These are phyloP conservation scores for Alosa alosa DNA, from an alignment of 2,113 vertebrate genomes.

Conservation along the genomic window DNA sequence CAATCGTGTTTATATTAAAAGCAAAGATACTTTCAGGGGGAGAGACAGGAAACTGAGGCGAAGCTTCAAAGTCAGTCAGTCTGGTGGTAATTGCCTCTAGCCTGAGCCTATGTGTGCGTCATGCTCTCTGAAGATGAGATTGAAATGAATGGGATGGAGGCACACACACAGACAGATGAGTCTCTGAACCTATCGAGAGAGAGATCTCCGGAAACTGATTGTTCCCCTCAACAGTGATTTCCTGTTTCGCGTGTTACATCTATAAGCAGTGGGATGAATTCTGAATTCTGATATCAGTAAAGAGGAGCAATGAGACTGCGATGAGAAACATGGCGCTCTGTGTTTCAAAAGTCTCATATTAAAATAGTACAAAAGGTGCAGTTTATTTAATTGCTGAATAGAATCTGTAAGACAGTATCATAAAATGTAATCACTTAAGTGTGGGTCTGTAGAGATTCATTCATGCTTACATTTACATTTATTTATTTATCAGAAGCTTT, in stretches of 20 bases:
- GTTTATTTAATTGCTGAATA: background rate
- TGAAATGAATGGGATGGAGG: background rate
- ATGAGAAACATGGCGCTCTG: too few relatives aligned
- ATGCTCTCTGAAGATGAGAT: conserved; percentile 23
- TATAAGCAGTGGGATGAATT: background rate
- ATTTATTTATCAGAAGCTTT: background rate
- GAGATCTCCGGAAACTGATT: background rate
- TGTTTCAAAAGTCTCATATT: background rate
- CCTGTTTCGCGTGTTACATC: background rate
- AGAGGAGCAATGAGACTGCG: background rate
- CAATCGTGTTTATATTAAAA: conserved; percentile 30
- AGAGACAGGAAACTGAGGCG: background rate
- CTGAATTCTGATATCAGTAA: background rate
- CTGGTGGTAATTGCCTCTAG: background rate
- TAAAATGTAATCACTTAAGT: background rate
- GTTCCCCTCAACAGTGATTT: background rate
- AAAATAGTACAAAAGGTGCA: background rate
- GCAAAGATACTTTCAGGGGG: background rate
- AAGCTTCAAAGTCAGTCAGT: conserved; percentile 12
- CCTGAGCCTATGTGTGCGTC: background rate
- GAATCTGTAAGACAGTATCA: background rate
- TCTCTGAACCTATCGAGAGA: conserved; percentile 1
- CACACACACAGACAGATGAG: background rate
- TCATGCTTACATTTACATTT: background rate
- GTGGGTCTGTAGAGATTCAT: background rate